phyloP scores from a whole-genome alignment of 2,113 vertebrate species.

The Centrocercus urophasianus region DNA sequence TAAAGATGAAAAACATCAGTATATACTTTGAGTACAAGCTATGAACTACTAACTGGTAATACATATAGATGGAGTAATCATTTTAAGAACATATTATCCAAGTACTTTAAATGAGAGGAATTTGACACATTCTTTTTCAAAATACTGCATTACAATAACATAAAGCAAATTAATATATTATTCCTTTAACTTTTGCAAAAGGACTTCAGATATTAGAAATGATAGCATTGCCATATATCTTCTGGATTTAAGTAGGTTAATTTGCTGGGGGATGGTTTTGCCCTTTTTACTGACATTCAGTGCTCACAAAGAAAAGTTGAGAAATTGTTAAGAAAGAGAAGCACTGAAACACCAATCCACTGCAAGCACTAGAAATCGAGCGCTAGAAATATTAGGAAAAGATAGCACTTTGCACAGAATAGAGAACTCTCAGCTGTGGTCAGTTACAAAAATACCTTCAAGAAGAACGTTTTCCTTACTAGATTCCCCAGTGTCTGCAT shows the following conservation, averaged over 20 bases:
- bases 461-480: constrained; percentile 2
- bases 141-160: neutral
- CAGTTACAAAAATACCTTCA: neutral
- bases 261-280: neutral
- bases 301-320: neutral
- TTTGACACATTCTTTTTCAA: neutral
- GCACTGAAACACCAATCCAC: neutral
- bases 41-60: neutral
- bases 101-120: neutral
- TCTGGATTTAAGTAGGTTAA: neutral
- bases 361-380: neutral
- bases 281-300: constrained; percentile 18
- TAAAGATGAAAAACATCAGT: neutral
- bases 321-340: neutral
- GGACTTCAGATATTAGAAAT: neutral
- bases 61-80: neutral
- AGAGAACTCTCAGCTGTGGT: neutral
- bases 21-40: neutral
- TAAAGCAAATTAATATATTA: neutral
- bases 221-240: neutral
- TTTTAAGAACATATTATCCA: neutral
- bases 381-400: neutral
- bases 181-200: neutral
- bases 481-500: constrained; percentile 35
- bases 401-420: neutral